phyloP scores from a whole-genome alignment of 2,113 vertebrate species.

The Butorides virescens region DNA sequence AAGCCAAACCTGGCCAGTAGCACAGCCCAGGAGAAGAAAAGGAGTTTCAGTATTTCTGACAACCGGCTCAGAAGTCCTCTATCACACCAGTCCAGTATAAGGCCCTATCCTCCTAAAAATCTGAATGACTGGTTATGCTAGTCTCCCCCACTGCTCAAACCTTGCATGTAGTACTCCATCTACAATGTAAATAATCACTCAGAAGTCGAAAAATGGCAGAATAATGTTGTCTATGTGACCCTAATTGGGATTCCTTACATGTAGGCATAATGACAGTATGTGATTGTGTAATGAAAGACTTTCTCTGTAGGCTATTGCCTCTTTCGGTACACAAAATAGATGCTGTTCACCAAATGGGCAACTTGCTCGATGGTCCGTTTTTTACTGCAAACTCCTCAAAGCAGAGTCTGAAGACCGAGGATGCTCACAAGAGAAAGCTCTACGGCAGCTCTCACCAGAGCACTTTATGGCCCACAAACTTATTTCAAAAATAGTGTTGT shows the following conservation, averaged over 20 bases:
- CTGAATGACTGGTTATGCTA: background rate
- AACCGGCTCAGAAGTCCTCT: background rate
- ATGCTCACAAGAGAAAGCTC: background rate
- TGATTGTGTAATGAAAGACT: background rate
- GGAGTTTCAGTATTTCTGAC: background rate
- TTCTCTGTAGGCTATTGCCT: background rate
- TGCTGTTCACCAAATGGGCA: background rate
- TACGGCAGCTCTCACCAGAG: background rate
- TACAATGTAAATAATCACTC: background rate
- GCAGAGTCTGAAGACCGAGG: background rate
- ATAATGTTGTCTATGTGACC: background rate
- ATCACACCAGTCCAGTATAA: background rate
- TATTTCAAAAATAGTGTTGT: rapidly evolving
- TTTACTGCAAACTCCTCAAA: background rate
- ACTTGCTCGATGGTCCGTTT: background rate
- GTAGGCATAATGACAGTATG: background rate
- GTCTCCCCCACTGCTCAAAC: too few relatives aligned
- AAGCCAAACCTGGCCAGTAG: background rate
- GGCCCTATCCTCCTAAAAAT: background rate
- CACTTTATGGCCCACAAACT: background rate
- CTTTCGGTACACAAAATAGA: background rate
- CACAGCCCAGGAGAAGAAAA: background rate
- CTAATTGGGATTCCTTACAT: background rate
- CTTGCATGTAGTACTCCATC: too few relatives aligned
- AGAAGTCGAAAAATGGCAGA: background rate